phyloP scores from a whole-genome alignment of 2,797 vertebrate genomes.

The Lutjanus argentimaculatus region DNA sequence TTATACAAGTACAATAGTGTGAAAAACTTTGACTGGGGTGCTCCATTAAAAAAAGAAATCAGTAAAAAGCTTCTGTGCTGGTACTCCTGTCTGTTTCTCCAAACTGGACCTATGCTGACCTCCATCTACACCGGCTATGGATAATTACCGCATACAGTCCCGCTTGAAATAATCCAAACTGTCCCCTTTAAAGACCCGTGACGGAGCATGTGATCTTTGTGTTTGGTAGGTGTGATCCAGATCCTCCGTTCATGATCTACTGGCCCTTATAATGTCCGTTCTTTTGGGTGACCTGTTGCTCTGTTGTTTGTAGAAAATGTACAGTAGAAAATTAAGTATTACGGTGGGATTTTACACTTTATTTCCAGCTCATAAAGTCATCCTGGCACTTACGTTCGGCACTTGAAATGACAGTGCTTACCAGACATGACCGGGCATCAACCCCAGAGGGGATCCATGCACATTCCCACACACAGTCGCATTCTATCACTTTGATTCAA shows the following conservation, averaged over 20 bases:
- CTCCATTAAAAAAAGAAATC: too few relatives aligned
- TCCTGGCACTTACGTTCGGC: slow-evolving; percentile 32
- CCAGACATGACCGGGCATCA: slow-evolving; percentile 53
- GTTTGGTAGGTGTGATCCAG: slow-evolving; percentile 45
- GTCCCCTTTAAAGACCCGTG: slow-evolving; percentile 10
- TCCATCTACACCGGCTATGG: too few relatives aligned
- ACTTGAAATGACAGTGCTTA: slow-evolving; percentile 22
- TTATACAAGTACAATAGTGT: too few relatives aligned
- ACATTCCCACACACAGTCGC: slow-evolving; percentile 68
- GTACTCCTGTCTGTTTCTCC: too few relatives aligned
- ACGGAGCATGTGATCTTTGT: slow-evolving; percentile 44
- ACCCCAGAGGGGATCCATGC: slow-evolving; percentile 43
- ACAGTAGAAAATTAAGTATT: slow-evolving; percentile 34
- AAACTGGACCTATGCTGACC: too few relatives aligned
- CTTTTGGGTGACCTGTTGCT: slow-evolving; percentile 37
- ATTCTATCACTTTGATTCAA: slow-evolving; percentile 69
- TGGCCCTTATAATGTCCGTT: slow-evolving; percentile 30
- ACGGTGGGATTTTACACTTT: slow-evolving; percentile 32
- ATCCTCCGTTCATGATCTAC: slow-evolving; percentile 35
- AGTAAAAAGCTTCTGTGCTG: too few relatives aligned
- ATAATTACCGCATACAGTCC: too few relatives aligned
- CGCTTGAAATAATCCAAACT: too few relatives aligned
- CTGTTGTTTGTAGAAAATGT: slow-evolving; percentile 54
- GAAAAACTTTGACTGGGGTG: too few relatives aligned
- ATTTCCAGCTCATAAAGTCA: slow-evolving; percentile 41